Conservation (phyloP, 2,113 vertebrate genomes). For the Charadrius vociferus region DNA sequence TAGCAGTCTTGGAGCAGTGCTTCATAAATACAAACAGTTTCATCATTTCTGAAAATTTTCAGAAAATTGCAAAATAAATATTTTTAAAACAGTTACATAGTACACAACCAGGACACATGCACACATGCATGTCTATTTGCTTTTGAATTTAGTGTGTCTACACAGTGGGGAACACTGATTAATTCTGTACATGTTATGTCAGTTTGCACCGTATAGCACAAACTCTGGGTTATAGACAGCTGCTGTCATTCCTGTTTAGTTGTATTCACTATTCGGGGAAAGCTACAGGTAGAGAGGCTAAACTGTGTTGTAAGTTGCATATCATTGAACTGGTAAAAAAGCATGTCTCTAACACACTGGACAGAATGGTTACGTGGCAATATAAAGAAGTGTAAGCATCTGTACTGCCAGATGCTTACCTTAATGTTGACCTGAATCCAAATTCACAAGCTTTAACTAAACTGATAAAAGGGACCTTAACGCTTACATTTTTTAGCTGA, state of each 20-base stretch:
- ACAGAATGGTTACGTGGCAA: not conserved
- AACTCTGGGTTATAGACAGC: not conserved
- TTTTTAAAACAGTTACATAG: not conserved
- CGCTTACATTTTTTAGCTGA: not conserved
- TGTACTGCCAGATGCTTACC: not conserved
- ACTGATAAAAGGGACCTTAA: not conserved
- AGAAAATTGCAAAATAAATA: not conserved
- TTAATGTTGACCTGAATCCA: not conserved
- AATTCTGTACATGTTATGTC: not conserved
- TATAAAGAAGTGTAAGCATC: not conserved
- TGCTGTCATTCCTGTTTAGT: not conserved
- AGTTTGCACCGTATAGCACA: not conserved
- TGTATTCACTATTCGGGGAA: not conserved
- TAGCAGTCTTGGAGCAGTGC: not conserved
- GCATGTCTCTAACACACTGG: not conserved
- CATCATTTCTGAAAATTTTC: not conserved
- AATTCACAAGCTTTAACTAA: not conserved
- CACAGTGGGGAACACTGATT: not conserved
- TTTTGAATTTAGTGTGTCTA: not conserved
- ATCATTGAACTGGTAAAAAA: not conserved
- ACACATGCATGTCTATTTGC: not conserved
- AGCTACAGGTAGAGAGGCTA: not conserved
- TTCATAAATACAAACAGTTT: not conserved
- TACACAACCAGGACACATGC: not conserved
- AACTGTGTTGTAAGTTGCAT: rapidly evolving